These are phyloP conservation scores for Euura saliciscinereae DNA, from an alignment of 1,140 invertebrate species.

Conservation along the genomic window DNA sequence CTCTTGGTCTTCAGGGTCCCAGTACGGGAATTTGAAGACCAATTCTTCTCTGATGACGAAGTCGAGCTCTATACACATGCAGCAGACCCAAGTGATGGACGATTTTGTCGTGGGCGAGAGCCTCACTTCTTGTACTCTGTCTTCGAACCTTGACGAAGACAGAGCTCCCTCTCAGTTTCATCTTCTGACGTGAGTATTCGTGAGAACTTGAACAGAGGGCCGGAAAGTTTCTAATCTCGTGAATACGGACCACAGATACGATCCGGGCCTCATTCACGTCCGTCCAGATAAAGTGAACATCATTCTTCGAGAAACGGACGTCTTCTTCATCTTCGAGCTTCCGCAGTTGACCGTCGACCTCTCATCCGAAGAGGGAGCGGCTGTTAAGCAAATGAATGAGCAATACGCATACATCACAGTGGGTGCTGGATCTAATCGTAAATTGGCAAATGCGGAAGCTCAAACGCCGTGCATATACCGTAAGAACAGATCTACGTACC, in stretches of 20 bases:
- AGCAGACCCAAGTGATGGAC: slow-evolving; percentile 25
- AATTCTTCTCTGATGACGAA: slow-evolving; percentile 15
- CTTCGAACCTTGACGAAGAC: slow-evolving; percentile 53
- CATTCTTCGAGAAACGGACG: slow-evolving; percentile 69
- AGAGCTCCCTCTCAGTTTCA: slow-evolving; percentile 59
- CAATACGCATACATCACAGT: slow-evolving; percentile 68
- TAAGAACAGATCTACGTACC: slow-evolving; percentile 67
- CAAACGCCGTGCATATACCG: slow-evolving; percentile 67
- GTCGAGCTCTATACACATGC: slow-evolving; percentile 21
- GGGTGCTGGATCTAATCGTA: slow-evolving; percentile 67
- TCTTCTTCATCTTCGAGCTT: slow-evolving; percentile 68
- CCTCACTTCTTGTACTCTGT: slow-evolving; percentile 72
- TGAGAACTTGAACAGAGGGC: slow-evolving; percentile 28
- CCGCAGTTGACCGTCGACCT: slow-evolving; percentile 66
- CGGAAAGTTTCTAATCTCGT: slow-evolving; percentile 16
- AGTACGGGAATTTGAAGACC: background rate
- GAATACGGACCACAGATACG: slow-evolving; percentile 26
- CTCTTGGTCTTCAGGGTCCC: slow-evolving; percentile 4
- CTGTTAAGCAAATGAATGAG: slow-evolving; percentile 66
- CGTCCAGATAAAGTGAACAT: slow-evolving; percentile 64
- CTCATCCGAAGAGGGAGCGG: slow-evolving; percentile 62
- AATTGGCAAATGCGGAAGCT: slow-evolving; percentile 67
- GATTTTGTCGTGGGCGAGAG: slow-evolving; percentile 66
- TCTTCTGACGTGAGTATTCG: slow-evolving; percentile 48
- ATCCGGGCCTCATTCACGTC: slow-evolving; percentile 31